These are phyloP conservation scores for Pteropus rufus DNA, from an alignment of 2,797 vertebrate species.

Conservation along the genomic window DNA sequence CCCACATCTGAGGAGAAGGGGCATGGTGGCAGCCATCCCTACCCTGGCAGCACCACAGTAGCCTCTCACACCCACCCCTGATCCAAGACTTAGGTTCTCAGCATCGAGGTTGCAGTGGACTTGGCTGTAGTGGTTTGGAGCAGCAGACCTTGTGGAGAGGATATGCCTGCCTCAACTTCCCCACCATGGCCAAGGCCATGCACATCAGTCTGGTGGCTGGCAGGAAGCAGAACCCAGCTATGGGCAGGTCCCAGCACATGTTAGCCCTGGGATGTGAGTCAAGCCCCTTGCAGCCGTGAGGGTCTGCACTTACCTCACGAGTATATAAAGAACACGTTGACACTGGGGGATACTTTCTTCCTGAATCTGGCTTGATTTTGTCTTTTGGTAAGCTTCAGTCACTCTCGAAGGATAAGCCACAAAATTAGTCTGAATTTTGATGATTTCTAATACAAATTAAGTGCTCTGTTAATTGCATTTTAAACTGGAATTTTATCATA, in stretches of 20 bases:
- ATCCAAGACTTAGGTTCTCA: background rate
- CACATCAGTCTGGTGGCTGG: background rate
- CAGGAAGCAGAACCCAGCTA: background rate
- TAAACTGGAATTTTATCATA: background rate
- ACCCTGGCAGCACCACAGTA: background rate
- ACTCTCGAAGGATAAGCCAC: background rate
- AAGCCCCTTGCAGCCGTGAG: background rate
- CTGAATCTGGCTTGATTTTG: background rate
- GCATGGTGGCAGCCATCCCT: background rate
- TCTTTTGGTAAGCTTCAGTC: background rate
- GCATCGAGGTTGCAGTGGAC: background rate
- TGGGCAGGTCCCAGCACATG: background rate
- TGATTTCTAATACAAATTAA: background rate
- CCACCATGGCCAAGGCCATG: fast-evolving
- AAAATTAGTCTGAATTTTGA: background rate
- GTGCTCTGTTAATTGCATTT: slow-evolving; percentile 11
- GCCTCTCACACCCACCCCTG: background rate
- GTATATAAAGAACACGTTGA: background rate
- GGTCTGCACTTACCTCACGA: fast-evolving
- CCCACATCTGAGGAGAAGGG: background rate
- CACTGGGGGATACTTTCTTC: background rate
- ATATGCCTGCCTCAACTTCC: background rate
- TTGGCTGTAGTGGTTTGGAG: background rate
- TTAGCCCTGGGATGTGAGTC: background rate
- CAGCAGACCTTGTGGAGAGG: background rate